These are phyloP conservation scores for Griposia aprilina DNA, from an alignment of 2,888 invertebrate genomes.

Conservation along the genomic window DNA sequence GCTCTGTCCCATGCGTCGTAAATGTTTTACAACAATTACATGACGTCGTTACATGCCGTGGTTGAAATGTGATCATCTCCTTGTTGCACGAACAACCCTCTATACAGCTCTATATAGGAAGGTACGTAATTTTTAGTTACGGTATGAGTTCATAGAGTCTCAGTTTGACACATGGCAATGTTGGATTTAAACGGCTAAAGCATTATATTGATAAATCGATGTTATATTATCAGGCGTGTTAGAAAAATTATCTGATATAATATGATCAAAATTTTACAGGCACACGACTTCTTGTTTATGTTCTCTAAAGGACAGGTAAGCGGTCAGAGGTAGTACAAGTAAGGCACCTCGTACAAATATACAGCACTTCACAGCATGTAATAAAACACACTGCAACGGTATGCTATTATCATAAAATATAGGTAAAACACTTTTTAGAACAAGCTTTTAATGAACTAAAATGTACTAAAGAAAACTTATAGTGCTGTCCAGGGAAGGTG, in stretches of 20 bases:
- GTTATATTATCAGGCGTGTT: too few species aligned
- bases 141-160: not conserved
- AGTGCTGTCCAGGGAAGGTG: not conserved
- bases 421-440: too few species aligned
- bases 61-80: not conserved
- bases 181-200: too few species aligned
- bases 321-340: not conserved
- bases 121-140: not conserved
- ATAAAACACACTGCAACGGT: too few species aligned
- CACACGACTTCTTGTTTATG: not conserved
- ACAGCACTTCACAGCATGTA: not conserved
- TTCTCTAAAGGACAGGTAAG: not conserved
- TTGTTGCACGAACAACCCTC: conserved; percentile 3
- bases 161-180: not conserved
- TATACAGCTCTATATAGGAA: not conserved
- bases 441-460: too few species aligned
- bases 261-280: too few species aligned
- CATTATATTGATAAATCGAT: too few species aligned
- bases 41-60: conserved; percentile 4
- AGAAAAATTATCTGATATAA: too few species aligned
- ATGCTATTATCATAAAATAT: too few species aligned
- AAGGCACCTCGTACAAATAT: not conserved
- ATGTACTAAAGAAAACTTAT: too few species aligned
- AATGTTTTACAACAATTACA: conserved; percentile 55
- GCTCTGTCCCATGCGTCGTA: conserved; percentile 48